phyloP scores from a whole-genome alignment of 2,113 vertebrate species.

The Meleagris gallopavo region DNA sequence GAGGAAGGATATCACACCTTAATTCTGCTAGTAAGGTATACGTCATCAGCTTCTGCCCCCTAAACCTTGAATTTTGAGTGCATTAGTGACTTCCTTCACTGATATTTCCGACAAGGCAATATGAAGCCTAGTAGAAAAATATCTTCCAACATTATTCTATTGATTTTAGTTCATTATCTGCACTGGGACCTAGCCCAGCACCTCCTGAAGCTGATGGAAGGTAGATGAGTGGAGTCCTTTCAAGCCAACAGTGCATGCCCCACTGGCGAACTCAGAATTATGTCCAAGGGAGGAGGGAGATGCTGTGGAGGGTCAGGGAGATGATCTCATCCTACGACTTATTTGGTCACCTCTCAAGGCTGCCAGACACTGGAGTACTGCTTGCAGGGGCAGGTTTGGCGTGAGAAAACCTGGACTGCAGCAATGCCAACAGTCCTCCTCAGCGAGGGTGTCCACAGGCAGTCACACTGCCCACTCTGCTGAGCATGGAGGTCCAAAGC shows the following conservation, averaged over 20 bases:
- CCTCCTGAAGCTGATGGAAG: background rate
- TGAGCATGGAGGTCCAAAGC: rapidly evolving
- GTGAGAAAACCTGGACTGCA: background rate
- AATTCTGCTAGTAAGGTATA: background rate
- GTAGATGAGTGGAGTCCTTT: background rate
- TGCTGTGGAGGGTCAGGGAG: background rate
- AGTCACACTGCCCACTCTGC: background rate
- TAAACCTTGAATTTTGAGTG: background rate
- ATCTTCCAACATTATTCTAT: background rate
- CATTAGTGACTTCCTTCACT: background rate
- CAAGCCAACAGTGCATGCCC: rapidly evolving
- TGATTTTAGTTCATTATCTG: background rate
- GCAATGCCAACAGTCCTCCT: rapidly evolving
- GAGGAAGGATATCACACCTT: background rate
- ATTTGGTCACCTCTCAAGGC: background rate
- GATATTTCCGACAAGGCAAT: background rate
- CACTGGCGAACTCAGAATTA: background rate
- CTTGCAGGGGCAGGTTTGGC: background rate
- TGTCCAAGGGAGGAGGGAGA: background rate
- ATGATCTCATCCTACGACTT: background rate
- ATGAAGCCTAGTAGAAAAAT: background rate
- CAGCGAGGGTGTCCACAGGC: rapidly evolving
- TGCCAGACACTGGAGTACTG: background rate
- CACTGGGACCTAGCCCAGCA: background rate
- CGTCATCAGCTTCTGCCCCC: rapidly evolving